phyloP scores from a whole-genome alignment of 2,113 vertebrate genomes.

The Chiloscyllium plagiosum region DNA sequence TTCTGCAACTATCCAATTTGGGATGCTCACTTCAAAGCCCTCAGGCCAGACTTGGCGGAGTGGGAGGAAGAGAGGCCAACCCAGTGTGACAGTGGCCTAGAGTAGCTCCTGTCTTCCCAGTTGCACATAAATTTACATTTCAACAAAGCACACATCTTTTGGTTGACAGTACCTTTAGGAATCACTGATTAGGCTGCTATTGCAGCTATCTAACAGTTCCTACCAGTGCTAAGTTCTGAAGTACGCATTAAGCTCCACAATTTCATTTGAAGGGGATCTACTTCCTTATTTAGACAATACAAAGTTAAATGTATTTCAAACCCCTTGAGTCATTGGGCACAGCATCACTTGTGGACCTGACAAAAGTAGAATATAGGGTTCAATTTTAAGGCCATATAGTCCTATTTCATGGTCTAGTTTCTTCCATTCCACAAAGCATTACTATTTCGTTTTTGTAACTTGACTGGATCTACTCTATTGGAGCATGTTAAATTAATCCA shows the following conservation, averaged over 20 bases:
- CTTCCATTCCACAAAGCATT: neutral
- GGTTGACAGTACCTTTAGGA: neutral
- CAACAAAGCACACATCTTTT: neutral
- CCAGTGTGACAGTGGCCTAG: neutral
- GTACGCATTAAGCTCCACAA: neutral
- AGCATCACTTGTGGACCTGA: neutral
- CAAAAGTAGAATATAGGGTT: neutral
- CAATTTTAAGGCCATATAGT: neutral
- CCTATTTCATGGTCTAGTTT: neutral
- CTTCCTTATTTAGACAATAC: neutral
- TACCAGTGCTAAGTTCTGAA: neutral
- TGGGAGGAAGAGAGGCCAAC: neutral
- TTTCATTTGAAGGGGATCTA: neutral
- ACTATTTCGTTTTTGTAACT: neutral
- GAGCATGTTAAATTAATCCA: neutral
- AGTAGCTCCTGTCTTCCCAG: neutral
- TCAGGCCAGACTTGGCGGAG: neutral
- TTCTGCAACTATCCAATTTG: neutral
- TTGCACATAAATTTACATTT: neutral
- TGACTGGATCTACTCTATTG: neutral
- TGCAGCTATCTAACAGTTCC: neutral
- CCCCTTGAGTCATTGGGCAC: neutral
- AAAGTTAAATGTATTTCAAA: neutral
- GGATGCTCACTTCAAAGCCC: neutral
- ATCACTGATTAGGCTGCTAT: neutral